Evolutionary conservation across 2,113 vertebrate species (phyloP), one percentile per base, ranked within the genome.

Genomic region (Cryptotis parvus): DNA sequence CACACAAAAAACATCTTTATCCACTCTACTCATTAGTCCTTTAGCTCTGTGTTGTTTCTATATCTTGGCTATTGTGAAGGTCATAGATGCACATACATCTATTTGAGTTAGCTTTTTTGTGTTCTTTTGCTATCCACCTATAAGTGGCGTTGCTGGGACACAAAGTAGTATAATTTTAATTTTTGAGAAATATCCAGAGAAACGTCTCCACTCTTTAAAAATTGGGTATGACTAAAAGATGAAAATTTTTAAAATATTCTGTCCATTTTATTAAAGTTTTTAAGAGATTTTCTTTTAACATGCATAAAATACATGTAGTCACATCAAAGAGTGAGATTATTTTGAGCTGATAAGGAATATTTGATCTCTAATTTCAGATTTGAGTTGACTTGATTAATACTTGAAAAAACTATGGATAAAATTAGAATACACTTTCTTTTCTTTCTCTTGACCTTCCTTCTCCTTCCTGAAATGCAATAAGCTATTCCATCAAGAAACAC

Each of bases 301-400:
- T 55, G 63, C 37, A 26, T 37, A 9, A 72, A 24, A 72, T 72
- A 27, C 10, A 39, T 43, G 4, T 61, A 79, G 20, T 63, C 65
- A 15, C 39, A 6, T 74, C 9, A 0, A 49, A 35, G 4, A 70
- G 22, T 22, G 6, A 77, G 8, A 16, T 9, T 52, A 14, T 75
- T 74, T 39, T 61, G 15, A 77, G 68, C 74, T 69, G 52, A 68
- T 43, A 92, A 80, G 69, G 6, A 9, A 65, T 76, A 76, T 70
- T 55, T 85, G 16, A 83, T 79, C 3, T 82, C 49, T 72, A 74
- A 75, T 31, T 85, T 9, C 20, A 79, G 11, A 83, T 90, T 92
- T 90, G 24, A 55, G 89, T 61, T 66, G 35, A 72, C 27, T 70
- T 79, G 5, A 74, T 78, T 75, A 18, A 33, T 61, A 14, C 10